Evolutionary conservation across 2,888 invertebrate species (phyloP).

Genomic region (Listrodromus nycthemerus): DNA sequence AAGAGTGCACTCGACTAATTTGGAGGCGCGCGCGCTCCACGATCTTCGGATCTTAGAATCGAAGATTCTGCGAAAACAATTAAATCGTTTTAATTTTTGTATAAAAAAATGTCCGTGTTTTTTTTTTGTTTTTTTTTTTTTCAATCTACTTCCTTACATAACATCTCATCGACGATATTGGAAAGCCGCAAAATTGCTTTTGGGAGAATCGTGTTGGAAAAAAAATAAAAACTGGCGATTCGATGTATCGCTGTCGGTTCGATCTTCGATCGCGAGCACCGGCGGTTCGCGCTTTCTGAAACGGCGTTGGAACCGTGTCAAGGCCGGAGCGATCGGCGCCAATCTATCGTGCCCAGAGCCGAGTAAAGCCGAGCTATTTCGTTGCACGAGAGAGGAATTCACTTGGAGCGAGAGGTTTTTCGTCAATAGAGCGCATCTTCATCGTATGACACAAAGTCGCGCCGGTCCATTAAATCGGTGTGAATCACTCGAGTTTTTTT

Average conservation of each 20-base stretch:
- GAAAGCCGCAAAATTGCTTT: too few species aligned
- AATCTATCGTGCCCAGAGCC: conserved; percentile 1
- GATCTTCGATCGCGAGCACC: neutral
- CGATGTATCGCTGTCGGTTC: too few species aligned
- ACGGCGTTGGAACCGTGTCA: conserved; percentile 49
- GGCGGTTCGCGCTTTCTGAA: conserved; percentile 34
- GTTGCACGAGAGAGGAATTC: conserved; percentile 15
- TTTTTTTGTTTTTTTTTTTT: too few species aligned
- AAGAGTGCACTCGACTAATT: neutral
- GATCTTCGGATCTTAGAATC: neutral
- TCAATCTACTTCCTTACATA: too few species aligned
- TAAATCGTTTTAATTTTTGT: neutral
- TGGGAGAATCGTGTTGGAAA: neutral
- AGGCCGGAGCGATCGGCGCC: conserved; percentile 47
- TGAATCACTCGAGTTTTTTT: conserved; percentile 42
- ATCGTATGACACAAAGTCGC: neutral
- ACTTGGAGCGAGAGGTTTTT: neutral
- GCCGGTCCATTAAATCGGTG: neutral
- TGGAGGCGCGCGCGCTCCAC: neutral
- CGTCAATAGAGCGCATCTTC: neutral
- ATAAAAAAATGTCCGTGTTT: too few species aligned
- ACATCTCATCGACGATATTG: too few species aligned
- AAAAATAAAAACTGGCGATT: neutral
- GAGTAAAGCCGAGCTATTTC: conserved; percentile 16
- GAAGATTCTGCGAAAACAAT: neutral